Evolutionary conservation across 2,888 invertebrate species (phyloP).

Genomic region (Geophilus truncorum): DNA sequence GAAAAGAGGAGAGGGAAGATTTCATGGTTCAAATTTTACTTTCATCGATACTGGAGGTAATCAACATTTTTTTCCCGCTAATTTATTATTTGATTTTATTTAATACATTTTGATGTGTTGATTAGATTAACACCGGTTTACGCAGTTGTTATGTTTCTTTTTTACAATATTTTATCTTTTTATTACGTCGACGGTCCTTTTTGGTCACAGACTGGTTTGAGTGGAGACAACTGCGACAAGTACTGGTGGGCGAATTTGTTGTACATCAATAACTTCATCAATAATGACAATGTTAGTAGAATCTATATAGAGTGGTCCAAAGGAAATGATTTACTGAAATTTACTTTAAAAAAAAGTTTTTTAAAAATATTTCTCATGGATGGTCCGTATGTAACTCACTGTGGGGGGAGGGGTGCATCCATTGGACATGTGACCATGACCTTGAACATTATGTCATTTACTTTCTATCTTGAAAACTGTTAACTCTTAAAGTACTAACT

Average conservation of each 20-base stretch:
- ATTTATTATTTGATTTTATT: neutral
- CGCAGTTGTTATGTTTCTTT: neutral
- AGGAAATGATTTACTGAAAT: too few species aligned
- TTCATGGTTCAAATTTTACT: constrained; percentile 15
- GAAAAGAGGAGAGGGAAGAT: neutral
- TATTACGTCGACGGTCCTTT: neutral
- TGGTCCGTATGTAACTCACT: too few species aligned
- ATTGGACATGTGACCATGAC: too few species aligned
- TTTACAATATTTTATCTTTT: neutral
- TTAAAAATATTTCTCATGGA: too few species aligned
- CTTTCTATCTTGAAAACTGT: too few species aligned
- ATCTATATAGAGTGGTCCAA: too few species aligned
- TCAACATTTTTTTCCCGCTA: too few species aligned
- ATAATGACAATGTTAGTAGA: too few species aligned
- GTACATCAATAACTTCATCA: constrained; percentile 53
- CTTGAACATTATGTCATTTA: too few species aligned
- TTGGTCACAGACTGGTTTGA: neutral
- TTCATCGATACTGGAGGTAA: constrained; percentile 18
- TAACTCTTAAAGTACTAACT: too few species aligned
- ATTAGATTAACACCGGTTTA: constrained; percentile 23
- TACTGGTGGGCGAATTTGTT: constrained; percentile 10
- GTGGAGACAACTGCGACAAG: neutral
- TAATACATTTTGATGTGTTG: neutral
- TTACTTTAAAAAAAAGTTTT: too few species aligned
- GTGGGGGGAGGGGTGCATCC: too few species aligned